phyloP scores from a whole-genome alignment of 2,888 invertebrate species.

The Drosophila anomalata region DNA sequence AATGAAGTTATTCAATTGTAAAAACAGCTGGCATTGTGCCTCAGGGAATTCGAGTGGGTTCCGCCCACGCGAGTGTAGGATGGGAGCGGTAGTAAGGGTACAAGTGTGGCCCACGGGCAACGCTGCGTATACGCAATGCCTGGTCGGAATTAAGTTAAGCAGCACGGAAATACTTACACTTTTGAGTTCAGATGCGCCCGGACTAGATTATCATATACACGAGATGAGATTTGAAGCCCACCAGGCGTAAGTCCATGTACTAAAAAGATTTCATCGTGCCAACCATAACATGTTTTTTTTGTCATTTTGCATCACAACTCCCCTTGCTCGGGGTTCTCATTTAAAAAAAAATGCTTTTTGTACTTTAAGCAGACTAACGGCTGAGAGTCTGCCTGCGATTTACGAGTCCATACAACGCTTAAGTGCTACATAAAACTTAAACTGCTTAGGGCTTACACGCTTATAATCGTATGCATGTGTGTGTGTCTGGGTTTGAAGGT shows the following conservation, averaged over 20 bases:
- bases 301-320: constrained; percentile 3
- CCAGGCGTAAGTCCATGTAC: constrained; percentile 36
- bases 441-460: constrained; percentile 63
- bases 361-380: constrained; percentile 48
- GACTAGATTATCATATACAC: constrained; percentile 35
- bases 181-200: constrained; percentile 23
- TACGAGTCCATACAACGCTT: constrained; percentile 72
- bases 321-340: constrained; percentile 8
- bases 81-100: constrained; percentile 19
- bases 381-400: constrained; percentile 62
- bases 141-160: constrained; percentile 49
- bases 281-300: constrained; percentile 48
- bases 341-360: background rate
- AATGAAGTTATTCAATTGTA: constrained; percentile 77
- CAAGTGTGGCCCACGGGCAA: constrained; percentile 16
- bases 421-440: constrained; percentile 80
- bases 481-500: background rate
- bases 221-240: constrained; percentile 39
- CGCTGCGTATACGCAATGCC: constrained; percentile 63
- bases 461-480: constrained; percentile 45
- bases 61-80: constrained; percentile 5
- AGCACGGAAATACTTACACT: constrained; percentile 45
- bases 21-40: constrained; percentile 76
- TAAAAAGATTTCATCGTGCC: constrained; percentile 36
- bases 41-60: constrained; percentile 50